phyloP scores from a whole-genome alignment of 2,888 invertebrate genomes.

The Oscheius sp. region DNA sequence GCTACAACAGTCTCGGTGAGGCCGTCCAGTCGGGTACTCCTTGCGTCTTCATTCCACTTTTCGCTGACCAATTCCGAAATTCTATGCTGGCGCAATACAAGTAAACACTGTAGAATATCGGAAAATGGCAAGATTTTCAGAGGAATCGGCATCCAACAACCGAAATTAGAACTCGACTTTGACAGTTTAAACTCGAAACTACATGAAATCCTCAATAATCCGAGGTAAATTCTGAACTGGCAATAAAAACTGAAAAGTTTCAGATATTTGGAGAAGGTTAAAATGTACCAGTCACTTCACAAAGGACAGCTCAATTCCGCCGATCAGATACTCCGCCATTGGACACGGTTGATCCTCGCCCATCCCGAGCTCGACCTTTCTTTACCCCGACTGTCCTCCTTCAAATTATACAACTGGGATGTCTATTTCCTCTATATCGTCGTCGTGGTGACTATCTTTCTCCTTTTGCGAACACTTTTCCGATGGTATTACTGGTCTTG shows the following conservation, averaged over 20 bases:
- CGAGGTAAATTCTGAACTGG: not conserved
- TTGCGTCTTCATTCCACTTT: constrained; percentile 30
- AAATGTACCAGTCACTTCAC: constrained; percentile 4
- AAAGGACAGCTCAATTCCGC: constrained; percentile 10
- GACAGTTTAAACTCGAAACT: constrained; percentile 3
- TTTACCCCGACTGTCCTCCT: constrained; percentile 9
- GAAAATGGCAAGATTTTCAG: not conserved
- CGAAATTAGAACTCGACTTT: constrained; percentile 13
- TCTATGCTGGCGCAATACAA: constrained; percentile 21
- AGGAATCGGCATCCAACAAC: constrained; percentile 19
- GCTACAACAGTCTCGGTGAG: constrained; percentile 38
- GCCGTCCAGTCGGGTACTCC: constrained; percentile 31
- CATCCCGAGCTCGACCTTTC: constrained; percentile 11
- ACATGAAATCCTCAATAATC: constrained; percentile 6
- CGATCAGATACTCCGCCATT: constrained; percentile 14
- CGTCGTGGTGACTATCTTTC: not conserved
- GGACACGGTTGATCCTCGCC: constrained; percentile 20
- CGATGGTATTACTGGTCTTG: constrained; percentile 38
- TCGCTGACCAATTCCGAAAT: constrained; percentile 33
- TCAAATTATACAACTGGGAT: constrained; percentile 32
- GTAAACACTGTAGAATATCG: not conserved
- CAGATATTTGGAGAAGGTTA: constrained; percentile 6
- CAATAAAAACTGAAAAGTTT: not conserved
- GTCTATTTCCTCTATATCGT: constrained; percentile 9
- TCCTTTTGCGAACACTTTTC: not conserved